Base-by-base conservation (phyloP, 2,113 vertebrate species). In the Salvator merianae region DNA sequence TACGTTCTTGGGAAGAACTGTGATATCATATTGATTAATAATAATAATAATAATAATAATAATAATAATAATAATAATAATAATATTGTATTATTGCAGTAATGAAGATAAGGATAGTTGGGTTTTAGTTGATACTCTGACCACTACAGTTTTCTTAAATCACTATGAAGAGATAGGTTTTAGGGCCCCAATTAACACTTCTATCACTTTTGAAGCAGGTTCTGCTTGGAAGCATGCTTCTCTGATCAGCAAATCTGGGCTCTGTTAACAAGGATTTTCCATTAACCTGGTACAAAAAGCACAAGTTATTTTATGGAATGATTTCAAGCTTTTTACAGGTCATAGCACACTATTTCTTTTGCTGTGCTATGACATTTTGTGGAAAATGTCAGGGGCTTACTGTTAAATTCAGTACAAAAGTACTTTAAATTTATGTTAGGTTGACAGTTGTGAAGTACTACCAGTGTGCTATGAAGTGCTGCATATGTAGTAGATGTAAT, bases 391-490 rank as follows among this genome's bases (percentile, higher is more conserved):
- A 26, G 1, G n/a, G 3, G 81, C 71, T 40, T 77, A 65, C 47
- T 62, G 47, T 63, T 18, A 82, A 12, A 0, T 0, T 81, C 83
- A 68, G 79, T 91, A 79, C 84, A 12, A 80, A 90, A 92, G 88
- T 18, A 24, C 86, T 81, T 90, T 30, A 69, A 86, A 68, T 55
- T 63, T 85, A n/a, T 69, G 28, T 5, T 2, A 68, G 88, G 88
- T 53, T 62, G 79, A 43, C 26, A 85, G 82, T 91, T 92, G 77
- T 66, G 84, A 85, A 90, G 90, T 76, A 83, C 79, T 12, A 59
- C 30, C 14, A 26, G 86, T 81, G 86, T 90, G 72, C 77, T 87
- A 2, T 86, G 82, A 73, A 30, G 30, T 10, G 34, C 2, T 68
- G 22, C 32, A 32, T 32, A 47, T 28, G 68, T 22, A 38, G 84